These are phyloP conservation scores for Acrobasis consociella DNA, from an alignment of 2,888 invertebrate genomes.

Conservation along the genomic window DNA sequence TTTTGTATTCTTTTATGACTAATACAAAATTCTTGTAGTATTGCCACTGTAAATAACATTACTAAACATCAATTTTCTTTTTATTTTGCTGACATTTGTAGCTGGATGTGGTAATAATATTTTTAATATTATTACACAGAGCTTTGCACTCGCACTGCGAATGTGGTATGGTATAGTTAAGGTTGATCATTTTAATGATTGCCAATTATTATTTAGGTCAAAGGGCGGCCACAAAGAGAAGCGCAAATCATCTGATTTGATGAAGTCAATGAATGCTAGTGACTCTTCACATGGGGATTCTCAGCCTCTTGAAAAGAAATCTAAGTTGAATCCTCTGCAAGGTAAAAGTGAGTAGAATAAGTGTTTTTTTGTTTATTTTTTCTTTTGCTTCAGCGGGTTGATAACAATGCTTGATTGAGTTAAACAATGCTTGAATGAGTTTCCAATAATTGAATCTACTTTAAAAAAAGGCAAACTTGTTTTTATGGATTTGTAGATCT, in stretches of 20 bases:
- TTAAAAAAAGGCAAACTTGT: no score
- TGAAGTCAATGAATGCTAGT: slow-evolving; percentile 66
- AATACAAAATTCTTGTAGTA: background rate
- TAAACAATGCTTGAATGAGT: background rate
- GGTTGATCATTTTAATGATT: background rate
- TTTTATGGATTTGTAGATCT: no score
- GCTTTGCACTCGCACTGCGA: slow-evolving; percentile 21
- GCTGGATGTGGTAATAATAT: slow-evolving; percentile 23
- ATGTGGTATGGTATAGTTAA: slow-evolving; percentile 9
- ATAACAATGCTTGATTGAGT: background rate
- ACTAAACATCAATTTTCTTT: slow-evolving; percentile 21
- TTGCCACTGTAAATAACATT: slow-evolving; percentile 6
- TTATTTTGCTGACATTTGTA: slow-evolving; percentile 24
- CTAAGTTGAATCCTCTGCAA: slow-evolving; percentile 74
- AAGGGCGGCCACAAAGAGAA: slow-evolving; percentile 86
- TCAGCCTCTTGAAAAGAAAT: slow-evolving; percentile 72
- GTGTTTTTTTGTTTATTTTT: slow-evolving; percentile 27
- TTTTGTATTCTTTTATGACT: background rate
- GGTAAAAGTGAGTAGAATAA: slow-evolving; percentile 47
- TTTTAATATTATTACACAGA: slow-evolving; percentile 10
- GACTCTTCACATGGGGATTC: slow-evolving; percentile 66
- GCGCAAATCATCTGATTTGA: slow-evolving; percentile 66
- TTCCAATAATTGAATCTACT: no score
- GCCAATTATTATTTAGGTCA: slow-evolving; percentile 67
- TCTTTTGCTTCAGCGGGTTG: background rate